Evolutionary conservation across 2,888 invertebrate genomes (phyloP).

Genomic region (Drosophila nr. medialis): DNA sequence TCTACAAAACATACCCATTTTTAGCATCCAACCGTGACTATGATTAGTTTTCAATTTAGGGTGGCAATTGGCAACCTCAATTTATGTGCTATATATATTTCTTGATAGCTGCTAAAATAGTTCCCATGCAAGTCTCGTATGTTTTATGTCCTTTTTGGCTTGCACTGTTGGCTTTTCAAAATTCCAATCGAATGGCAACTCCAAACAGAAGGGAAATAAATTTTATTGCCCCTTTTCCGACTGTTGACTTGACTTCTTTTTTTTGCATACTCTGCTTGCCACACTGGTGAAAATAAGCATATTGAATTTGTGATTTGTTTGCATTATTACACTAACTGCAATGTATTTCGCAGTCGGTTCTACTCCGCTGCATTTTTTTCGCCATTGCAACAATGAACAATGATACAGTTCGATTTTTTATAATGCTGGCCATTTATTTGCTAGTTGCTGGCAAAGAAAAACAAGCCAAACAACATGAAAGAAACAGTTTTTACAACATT

Average conservation of each 20-base stretch:
- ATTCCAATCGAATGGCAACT: constrained; percentile 29
- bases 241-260: constrained; percentile 9
- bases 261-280: neutral
- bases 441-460: constrained; percentile 39
- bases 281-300: neutral
- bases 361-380: neutral
- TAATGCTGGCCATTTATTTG: constrained; percentile 65
- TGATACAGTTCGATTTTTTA: constrained; percentile 31
- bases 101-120: constrained; percentile 12
- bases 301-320: constrained; percentile 1
- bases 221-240: constrained; percentile 1
- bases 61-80: neutral
- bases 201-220: constrained; percentile 29
- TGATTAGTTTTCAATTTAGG: constrained; percentile 11
- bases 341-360: constrained; percentile 4
- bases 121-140: neutral
- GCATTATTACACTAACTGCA: neutral
- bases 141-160: constrained; percentile 2
- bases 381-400: constrained; percentile 5
- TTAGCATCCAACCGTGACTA: neutral
- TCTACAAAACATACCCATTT: neutral
- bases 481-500: constrained; percentile 48
- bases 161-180: constrained; percentile 20
- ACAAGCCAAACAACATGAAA: constrained; percentile 21
- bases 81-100: constrained; percentile 12